Evolutionary conservation across 37 sponge, comb jelly and placozoan genomes (phyloP), one percentile per base, ranked within the genome.

Genomic region (Agelas oroides): DNA sequence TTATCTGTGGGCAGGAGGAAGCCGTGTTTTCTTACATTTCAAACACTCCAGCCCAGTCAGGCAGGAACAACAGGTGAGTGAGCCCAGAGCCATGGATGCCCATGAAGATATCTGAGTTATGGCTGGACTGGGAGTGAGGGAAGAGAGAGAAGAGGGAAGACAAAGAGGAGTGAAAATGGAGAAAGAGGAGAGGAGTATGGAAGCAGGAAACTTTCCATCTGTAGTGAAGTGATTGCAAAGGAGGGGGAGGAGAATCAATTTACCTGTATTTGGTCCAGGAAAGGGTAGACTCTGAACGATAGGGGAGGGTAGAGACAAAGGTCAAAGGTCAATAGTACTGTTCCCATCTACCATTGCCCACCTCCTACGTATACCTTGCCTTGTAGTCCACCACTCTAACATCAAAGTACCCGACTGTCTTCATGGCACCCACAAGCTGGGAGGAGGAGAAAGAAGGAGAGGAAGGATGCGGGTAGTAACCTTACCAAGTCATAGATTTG

Each of bases 31-130:
- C 87, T 65, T 59, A 97, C 95, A 97, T 81, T 77, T 97, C 97
- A 77, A 97, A 94, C 31, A 87, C 79, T 15, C 91, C 87, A 13
- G 78, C 97, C 97, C 97, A 97, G 84, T 97, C 95, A 18, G 97
- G 97, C 0, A 92, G 93, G 88, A 97, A 97, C 32, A 97, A 80
- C 20, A 92, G 61, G 78, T 97, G 97, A 11, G 97, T 84, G 32
- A 97, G 85, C 5, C 97, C 97, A 35, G 97, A 87, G 17, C 97
- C 97, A 79, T 97, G 97, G 80, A 97, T 97, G 12, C 95, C 95
- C 67, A 97, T 89, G 57, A 97, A 94, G 12, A 97, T 85, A 64
- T 97, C 97, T 24, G 83, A 75, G 38, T 97, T 97, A 69, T 97
- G 91, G 28, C 90, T 91, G 18, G 83, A 70, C 83, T 91, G 74